Conservation (phyloP, 2,113 vertebrate genomes). For the Tichodroma muraria region DNA sequence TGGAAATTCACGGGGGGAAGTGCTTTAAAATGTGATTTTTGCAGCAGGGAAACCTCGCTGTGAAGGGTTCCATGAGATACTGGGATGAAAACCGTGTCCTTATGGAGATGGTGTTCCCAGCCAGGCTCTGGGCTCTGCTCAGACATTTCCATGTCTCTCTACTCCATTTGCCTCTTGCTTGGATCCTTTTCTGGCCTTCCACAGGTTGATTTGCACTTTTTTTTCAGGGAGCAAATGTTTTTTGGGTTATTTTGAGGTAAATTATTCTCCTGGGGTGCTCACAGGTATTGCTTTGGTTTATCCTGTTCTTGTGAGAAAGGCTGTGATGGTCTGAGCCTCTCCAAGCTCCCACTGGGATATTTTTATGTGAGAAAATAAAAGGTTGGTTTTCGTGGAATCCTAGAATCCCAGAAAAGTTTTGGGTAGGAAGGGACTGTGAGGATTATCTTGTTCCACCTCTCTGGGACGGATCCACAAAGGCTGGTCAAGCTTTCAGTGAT, state of each 20-base stretch:
- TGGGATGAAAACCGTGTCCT: not conserved
- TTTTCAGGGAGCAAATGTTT: rapidly evolving
- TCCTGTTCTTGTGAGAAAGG: not conserved
- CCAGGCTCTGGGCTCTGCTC: not conserved
- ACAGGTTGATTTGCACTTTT: rapidly evolving
- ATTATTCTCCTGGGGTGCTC: rapidly evolving
- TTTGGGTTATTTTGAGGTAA: not conserved
- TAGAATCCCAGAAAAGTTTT: not conserved
- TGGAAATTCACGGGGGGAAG: not conserved
- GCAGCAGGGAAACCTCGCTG: not conserved
- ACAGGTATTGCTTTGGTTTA: rapidly evolving
- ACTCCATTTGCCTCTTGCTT: not conserved
- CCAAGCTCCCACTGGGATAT: rapidly evolving
- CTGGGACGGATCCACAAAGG: not conserved
- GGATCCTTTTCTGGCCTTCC: not conserved
- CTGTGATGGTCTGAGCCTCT: not conserved
- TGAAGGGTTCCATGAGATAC: not conserved
- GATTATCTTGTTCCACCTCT: not conserved
- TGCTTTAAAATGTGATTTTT: not conserved
- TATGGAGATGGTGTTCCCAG: not conserved
- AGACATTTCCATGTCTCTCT: not conserved
- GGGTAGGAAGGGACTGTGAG: not conserved
- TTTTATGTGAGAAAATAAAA: rapidly evolving
- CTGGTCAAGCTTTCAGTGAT: not conserved
- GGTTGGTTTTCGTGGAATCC: not conserved